Base-by-base conservation (phyloP, 2,888 invertebrate species). In the Orchesellides sinensis region DNA sequence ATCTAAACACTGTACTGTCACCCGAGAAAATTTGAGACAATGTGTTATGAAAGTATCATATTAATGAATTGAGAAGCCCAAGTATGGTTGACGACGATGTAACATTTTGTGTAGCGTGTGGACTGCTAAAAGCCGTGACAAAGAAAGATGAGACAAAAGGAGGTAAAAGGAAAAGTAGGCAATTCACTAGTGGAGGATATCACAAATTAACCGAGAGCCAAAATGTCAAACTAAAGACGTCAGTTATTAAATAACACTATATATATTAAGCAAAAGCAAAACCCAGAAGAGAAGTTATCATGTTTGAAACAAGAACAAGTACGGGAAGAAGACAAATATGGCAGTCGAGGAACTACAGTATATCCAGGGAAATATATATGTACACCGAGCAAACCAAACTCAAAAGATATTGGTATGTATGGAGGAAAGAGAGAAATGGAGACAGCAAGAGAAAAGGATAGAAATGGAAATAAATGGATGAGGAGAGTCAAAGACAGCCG, bases 141-240 rank as follows among this genome's bases (percentile, higher is more conserved):
- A 73, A 74, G 72, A 77, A 78, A 72, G 77, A 83, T 78, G 77
- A 72, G 77, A 73, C 72, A 73, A 79, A 72, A 78, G 75, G 69
- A 72, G 72, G 65, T 69, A 66, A 70, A 69, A 69, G 63, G 77
- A 63, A 72, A 65, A 82, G 74, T 59, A 81, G 68, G 75, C 65
- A 77, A 77, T 77, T 74, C 82, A 69, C 82, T 35, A 81, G 73
- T 68, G 63, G 82, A 82, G 82, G 82, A 82, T 82, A 82, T 82
- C 82, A 82, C 82, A 82, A 82, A 82, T 82, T 82, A 82, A 82
- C 82, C 82, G 69, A 75, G 82, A 82, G 82, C 82, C 82, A 82
- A 82, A 82, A 82, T 82, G 82, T 82, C 82, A 82, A 82, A 82
- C 82, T 82, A 75, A 82, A 82, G 82, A 82, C 82, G 82, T 82